These are phyloP conservation scores for Scleropages formosus DNA, from an alignment of 2,797 vertebrate genomes.

Conservation along the genomic window DNA sequence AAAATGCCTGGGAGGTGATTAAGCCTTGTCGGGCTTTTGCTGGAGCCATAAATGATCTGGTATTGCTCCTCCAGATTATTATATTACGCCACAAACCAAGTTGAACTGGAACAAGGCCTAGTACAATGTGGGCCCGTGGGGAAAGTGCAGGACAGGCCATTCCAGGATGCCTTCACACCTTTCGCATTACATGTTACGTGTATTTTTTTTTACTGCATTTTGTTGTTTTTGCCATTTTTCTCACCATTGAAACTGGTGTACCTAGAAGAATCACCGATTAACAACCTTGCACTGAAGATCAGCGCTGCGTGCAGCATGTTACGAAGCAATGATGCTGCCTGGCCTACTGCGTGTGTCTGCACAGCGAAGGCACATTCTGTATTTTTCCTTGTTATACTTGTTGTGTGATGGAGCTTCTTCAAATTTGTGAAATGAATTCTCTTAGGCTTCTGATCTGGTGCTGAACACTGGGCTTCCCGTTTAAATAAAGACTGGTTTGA, in stretches of 20 bases:
- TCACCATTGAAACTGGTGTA: too few species aligned
- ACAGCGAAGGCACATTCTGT: neutral
- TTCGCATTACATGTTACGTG: too few species aligned
- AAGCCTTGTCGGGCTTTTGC: constrained; percentile 7
- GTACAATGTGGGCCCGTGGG: neutral
- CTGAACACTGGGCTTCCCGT: neutral
- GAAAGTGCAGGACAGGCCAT: neutral
- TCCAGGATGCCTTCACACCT: too few species aligned
- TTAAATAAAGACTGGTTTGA: neutral
- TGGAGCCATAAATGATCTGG: constrained; percentile 3
- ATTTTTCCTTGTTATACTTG: neutral
- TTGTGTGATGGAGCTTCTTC: too few species aligned
- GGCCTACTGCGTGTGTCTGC: too few species aligned
- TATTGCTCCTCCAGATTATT: neutral
- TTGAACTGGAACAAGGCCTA: neutral
- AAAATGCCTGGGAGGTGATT: constrained; percentile 25
- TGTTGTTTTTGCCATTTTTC: too few species aligned
- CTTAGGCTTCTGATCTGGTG: neutral
- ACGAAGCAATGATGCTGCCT: too few species aligned
- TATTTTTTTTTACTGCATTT: too few species aligned
- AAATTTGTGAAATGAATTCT: too few species aligned
- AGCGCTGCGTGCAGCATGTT: too few species aligned
- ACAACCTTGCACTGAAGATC: too few species aligned
- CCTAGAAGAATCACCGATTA: too few species aligned
- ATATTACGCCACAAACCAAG: neutral